Percentiles rank a stretch among this genome's conserved stretches.
Conservation (phyloP, 2,888 invertebrate genomes). For the Scelioninae gen. 1 region DNA sequence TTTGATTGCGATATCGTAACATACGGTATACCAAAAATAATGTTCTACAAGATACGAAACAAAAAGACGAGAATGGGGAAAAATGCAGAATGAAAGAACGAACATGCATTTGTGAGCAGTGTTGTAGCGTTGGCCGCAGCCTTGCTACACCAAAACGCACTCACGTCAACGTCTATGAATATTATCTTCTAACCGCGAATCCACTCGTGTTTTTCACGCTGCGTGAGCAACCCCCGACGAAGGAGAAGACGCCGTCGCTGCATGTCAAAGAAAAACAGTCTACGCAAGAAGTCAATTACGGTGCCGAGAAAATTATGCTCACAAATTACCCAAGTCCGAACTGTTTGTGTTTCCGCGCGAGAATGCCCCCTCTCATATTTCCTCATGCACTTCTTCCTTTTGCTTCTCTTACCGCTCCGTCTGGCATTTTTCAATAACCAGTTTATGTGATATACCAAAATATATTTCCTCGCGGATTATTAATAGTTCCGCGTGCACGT, state of each 20-base stretch:
- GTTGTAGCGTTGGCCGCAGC: not conserved
- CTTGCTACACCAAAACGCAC: constrained; percentile 21
- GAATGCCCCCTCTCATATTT: too few relatives aligned
- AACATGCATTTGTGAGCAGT: too few relatives aligned
- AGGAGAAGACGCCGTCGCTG: constrained; percentile 16
- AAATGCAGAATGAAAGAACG: too few relatives aligned
- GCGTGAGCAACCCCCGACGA: constrained; percentile 36
- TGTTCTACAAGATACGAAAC: not conserved
- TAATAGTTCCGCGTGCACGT: constrained; percentile 64
- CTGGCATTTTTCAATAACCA: constrained; percentile 12
- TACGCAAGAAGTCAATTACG: constrained; percentile 48
- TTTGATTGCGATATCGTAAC: constrained; percentile 9
- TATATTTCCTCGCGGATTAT: constrained; percentile 52
- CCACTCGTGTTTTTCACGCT: constrained; percentile 56
- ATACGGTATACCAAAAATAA: not conserved
- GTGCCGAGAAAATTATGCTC: constrained; percentile 14
- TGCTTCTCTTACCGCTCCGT: too few relatives aligned
- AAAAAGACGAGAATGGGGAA: not conserved
- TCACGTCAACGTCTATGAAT: constrained; percentile 38
- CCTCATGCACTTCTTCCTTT: too few relatives aligned
- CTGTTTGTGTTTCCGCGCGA: constrained; percentile 13
- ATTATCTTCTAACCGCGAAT: constrained; percentile 41
- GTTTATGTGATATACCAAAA: constrained; percentile 23
- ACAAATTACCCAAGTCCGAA: constrained; percentile 28
- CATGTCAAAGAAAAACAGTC: constrained; percentile 19